Evolutionary conservation across 2,797 vertebrate genomes (phyloP).

Genomic region (Galago senegalensis): DNA sequence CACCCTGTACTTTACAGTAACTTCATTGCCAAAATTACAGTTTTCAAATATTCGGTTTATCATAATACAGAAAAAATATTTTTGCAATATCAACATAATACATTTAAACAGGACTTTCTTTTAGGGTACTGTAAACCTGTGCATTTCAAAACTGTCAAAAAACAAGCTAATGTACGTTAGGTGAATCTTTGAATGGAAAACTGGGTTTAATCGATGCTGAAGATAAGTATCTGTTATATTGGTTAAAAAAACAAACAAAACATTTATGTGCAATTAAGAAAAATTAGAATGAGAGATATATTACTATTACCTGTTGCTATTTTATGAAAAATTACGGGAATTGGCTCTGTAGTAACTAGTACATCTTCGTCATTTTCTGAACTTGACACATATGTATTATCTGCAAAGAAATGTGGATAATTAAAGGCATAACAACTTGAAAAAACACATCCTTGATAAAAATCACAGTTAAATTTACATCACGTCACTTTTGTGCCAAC

Average conservation of each 20-base stretch:
- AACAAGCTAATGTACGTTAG: background rate
- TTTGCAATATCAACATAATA: constrained; percentile 7
- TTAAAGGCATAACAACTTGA: background rate
- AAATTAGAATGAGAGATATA: background rate
- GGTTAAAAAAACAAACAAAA: background rate
- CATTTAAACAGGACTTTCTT: background rate
- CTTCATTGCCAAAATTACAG: background rate
- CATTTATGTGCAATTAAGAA: background rate
- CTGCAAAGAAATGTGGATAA: constrained; percentile 85
- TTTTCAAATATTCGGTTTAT: background rate
- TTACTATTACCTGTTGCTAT: constrained; percentile 93
- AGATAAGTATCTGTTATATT: background rate
- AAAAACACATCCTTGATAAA: background rate
- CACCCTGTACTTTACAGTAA: background rate
- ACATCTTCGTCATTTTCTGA: constrained; percentile 96
- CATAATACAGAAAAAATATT: background rate
- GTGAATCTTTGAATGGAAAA: background rate
- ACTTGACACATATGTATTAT: constrained; percentile 96
- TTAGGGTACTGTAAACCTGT: background rate
- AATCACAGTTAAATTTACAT: background rate
- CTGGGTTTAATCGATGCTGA: background rate
- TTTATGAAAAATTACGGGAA: constrained; percentile 95
- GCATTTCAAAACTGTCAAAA: background rate
- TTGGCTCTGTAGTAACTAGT: constrained; percentile 95
- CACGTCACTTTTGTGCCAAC: background rate